Evolutionary conservation across 2,888 invertebrate species (phyloP), one percentile per base, ranked within the genome.

Genomic region (Platycnemis pennipes): DNA sequence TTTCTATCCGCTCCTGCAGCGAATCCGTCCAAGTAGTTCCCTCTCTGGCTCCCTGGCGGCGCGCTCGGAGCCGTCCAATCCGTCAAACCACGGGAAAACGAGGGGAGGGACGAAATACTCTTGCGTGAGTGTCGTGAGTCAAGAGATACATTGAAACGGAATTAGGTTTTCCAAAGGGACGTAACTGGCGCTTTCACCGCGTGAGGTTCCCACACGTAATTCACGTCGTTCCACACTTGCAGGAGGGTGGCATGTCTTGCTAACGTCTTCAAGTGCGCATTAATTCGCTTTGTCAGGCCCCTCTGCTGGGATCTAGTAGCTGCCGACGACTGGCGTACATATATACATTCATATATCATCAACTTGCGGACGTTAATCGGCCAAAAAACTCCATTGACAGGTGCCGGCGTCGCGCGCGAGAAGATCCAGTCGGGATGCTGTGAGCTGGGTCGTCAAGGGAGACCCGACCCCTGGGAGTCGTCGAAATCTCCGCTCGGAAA

Each of bases 51-150:
- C 5, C 5, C 7, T 7, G 63, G 63, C n/a, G 63, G 8, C 63
- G 7, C 63, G 5, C 26, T 63, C n/a, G 7, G 31, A 7, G 19
- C 31, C 77, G 13, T 11, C 77, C 37, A 77, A 37, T 77, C 77
- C 77, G 77, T 77, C 77, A 77, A 77, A 31, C 26, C 7, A 22
- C 31, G 77, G 8, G 16, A n/a, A 19, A 19, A 49, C 13, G 77
- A 1, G 94, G 95, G 95, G 88, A 94, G 94, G 87, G 91, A 94
- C 94, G 88, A 77, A 95, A 95, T 95, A 95, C 95, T 94, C 94
- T 95, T 94, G 44, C 86, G 69, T 94, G 69, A 94, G 95, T 95
- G 95, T 95, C 95, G 77, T 77, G 77, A 77, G 31, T 77, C 77
- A 77, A n/a, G n/a, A n/a, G 77, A 77, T 77, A 26, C 31, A 77